phyloP scores from a whole-genome alignment of 2,797 vertebrate genomes.

The Dendrocincla fuliginosa region DNA sequence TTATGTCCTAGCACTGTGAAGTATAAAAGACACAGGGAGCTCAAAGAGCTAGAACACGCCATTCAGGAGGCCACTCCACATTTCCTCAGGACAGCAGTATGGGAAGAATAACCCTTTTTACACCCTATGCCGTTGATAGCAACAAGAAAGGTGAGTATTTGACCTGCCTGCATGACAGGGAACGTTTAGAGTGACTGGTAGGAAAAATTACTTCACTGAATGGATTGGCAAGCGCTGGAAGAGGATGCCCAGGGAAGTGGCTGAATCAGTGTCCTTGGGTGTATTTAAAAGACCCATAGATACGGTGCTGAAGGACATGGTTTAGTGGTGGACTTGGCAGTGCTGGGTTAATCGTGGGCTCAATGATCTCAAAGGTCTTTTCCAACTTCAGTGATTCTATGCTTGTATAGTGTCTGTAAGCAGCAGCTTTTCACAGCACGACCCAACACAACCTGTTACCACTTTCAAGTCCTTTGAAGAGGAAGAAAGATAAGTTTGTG shows the following conservation, averaged over 20 bases:
- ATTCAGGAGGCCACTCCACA: background rate
- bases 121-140: background rate
- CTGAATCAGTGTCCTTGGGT: background rate
- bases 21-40: background rate
- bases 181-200: background rate
- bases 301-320: background rate
- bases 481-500: background rate
- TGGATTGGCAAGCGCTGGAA: background rate
- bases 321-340: background rate
- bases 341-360: too few species aligned
- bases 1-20: background rate
- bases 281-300: background rate
- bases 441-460: background rate
- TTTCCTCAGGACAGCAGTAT: background rate
- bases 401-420: background rate
- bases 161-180: accelerated
- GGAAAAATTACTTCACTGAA: background rate
- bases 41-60: background rate
- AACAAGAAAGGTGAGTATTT: background rate
- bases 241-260: background rate
- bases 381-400: background rate
- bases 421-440: background rate
- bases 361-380: background rate
- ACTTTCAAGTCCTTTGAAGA: background rate
- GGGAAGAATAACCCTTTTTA: background rate